These are phyloP conservation scores for Polydesmus complanatus DNA, from an alignment of 2,888 invertebrate genomes.

Conservation along the genomic window DNA sequence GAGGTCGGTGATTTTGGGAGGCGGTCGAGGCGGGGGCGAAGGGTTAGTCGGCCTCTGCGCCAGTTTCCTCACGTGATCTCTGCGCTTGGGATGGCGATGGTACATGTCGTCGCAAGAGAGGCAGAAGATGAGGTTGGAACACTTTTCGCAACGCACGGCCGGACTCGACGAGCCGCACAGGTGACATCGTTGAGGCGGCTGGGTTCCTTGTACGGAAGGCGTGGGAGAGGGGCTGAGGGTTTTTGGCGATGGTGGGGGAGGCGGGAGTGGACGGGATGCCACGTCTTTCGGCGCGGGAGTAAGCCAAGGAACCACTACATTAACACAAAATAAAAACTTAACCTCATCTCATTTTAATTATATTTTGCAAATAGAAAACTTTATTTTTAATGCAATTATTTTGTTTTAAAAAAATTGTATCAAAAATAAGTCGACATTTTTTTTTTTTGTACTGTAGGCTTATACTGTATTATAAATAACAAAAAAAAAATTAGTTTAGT, in stretches of 20 bases:
- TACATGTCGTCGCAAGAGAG: constrained; percentile 88
- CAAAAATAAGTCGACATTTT: no score
- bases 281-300: background rate
- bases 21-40: constrained; percentile 19
- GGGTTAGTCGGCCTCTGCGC: constrained; percentile 18
- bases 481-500: background rate
- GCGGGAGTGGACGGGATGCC: background rate
- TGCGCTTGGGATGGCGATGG: constrained; percentile 78
- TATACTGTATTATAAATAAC: no score
- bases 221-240: no score
- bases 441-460: no score
- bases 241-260: background rate
- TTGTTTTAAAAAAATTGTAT: no score
- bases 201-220: background rate
- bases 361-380: no score
- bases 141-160: constrained; percentile 67
- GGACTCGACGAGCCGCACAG: constrained; percentile 71
- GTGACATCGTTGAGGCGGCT: constrained; percentile 46
- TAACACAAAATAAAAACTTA: no score
- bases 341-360: no score
- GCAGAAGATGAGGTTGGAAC: constrained; percentile 69
- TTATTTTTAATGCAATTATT: no score
- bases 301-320: background rate
- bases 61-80: constrained; percentile 60
- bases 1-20: constrained; percentile 38